Evolutionary conservation across 2,888 invertebrate genomes (phyloP), one percentile per base, ranked within the genome.

Genomic region (Drosophila mercatorum): DNA sequence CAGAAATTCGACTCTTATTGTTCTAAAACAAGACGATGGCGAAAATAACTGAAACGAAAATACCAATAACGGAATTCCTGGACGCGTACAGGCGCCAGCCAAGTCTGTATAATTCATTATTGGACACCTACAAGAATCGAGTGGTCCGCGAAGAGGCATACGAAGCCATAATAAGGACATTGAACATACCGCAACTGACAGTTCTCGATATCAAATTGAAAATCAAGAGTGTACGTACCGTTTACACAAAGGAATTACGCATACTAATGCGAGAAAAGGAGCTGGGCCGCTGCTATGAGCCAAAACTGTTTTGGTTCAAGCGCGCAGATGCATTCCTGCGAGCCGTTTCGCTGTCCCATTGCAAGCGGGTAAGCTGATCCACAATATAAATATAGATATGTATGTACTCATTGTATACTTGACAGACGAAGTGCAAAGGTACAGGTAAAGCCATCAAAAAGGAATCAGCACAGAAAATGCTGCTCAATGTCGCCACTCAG

Each of bases 221-320:
- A 86, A 92, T 93, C 8, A 93, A 93, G 67, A 91, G 91, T 26
- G 89, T 93, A n/a, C 84, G 92, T 59, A 92, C 92, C 2, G 92
- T 92, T 38, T 92, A 92, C 68, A 89, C 91, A 34, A 91, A 91
- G 65, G 91, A 92, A 76, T 62, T 91, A 40, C 82, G 89, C n/a
- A 78, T 89, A 17, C 66, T 92, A 38, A 78, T 81, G 65, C 90
- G 89, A 31, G 83, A 83, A 49, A 83, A 80, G 61, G 82, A 84
- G 43, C 51, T 68, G 44, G 90, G 85, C 3, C 61, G 75, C 22
- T 17, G 36, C 55, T 91, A 92, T 38, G 88, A 81, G 36, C 92
- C 91, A 2, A 92, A 90, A 43, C 44, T 92, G 5, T 90, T 91
- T 62, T 92, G 91, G 91, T 92, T 92, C 46, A 88, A 83, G 41